Percentiles rank a stretch among this genome's conserved stretches.
Conservation (phyloP, 2,888 invertebrate species). For the Oscheius sp. region DNA sequence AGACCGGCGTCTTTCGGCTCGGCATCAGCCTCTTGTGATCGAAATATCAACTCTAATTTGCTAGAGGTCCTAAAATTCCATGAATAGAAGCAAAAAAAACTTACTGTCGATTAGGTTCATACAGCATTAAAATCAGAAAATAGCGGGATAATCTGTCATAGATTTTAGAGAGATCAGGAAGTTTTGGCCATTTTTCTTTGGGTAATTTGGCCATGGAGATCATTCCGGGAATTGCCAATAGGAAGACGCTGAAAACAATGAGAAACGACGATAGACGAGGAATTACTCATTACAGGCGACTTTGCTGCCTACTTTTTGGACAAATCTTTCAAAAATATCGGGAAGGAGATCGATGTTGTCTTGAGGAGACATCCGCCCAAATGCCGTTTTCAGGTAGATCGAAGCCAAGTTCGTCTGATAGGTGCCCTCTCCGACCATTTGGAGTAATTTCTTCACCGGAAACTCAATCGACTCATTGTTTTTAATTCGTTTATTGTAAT, state of each 20-base stretch:
- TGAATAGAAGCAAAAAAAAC: background rate
- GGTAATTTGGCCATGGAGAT: slow-evolving; percentile 41
- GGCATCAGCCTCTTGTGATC: background rate
- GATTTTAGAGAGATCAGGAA: slow-evolving; percentile 12
- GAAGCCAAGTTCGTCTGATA: slow-evolving; percentile 45
- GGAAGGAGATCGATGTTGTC: slow-evolving; percentile 45
- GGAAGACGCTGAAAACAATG: slow-evolving; percentile 41
- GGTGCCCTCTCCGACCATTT: slow-evolving; percentile 8
- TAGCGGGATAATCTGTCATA: background rate
- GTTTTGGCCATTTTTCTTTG: slow-evolving; percentile 43
- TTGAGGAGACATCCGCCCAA: slow-evolving; percentile 27
- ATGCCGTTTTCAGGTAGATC: slow-evolving; percentile 51
- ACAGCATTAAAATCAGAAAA: slow-evolving; percentile 3
- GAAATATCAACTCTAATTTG: no score
- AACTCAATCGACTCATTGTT: slow-evolving; percentile 79
- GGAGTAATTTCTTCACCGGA: slow-evolving; percentile 81
- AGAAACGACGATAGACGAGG: background rate
- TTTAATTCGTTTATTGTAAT: slow-evolving; percentile 88
- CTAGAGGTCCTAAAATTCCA: no score
- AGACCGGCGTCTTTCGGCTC: slow-evolving; percentile 18
- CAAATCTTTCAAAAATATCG: slow-evolving; percentile 36
- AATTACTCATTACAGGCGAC: slow-evolving; percentile 42
- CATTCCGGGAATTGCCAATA: slow-evolving; percentile 44
- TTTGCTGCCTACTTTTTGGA: slow-evolving; percentile 38
- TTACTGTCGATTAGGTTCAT: slow-evolving; percentile 4